These are phyloP conservation scores for Blera fallax DNA, from an alignment of 2,888 invertebrate genomes.

Conservation along the genomic window DNA sequence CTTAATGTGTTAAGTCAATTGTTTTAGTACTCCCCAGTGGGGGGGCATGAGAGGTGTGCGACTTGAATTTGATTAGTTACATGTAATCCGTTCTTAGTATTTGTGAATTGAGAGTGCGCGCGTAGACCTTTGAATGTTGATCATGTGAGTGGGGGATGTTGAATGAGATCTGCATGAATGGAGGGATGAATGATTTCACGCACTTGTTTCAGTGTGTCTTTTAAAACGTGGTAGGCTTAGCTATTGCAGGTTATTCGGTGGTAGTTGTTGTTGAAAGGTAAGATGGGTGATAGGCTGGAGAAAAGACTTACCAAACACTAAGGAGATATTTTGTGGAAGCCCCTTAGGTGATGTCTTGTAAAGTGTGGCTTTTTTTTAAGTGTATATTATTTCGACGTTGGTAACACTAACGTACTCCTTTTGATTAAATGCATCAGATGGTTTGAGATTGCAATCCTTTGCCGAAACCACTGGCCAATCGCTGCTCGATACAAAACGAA, in stretches of 20 bases:
- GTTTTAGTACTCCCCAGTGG: neutral
- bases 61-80: conserved; percentile 10
- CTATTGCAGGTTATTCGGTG: neutral
- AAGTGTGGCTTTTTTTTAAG: too few relatives aligned
- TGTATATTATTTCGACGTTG: too few relatives aligned
- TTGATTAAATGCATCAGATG: too few relatives aligned
- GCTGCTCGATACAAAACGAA: too few relatives aligned
- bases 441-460: too few relatives aligned
- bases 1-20: conserved; percentile 65
- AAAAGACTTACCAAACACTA: too few relatives aligned
- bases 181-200: neutral
- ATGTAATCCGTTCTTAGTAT: neutral
- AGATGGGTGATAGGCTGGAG: too few relatives aligned
- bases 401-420: too few relatives aligned
- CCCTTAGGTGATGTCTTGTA: too few relatives aligned
- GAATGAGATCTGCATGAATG: conserved; percentile 2
- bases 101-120: neutral
- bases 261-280: too few relatives aligned
- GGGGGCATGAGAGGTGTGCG: neutral
- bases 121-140: neutral
- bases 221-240: neutral
- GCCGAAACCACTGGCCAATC: too few relatives aligned
- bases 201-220: neutral
- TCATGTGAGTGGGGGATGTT: neutral
- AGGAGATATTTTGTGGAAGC: too few relatives aligned